Conservation (phyloP, 1,140 invertebrate species). For the Drosophila busckii region DNA sequence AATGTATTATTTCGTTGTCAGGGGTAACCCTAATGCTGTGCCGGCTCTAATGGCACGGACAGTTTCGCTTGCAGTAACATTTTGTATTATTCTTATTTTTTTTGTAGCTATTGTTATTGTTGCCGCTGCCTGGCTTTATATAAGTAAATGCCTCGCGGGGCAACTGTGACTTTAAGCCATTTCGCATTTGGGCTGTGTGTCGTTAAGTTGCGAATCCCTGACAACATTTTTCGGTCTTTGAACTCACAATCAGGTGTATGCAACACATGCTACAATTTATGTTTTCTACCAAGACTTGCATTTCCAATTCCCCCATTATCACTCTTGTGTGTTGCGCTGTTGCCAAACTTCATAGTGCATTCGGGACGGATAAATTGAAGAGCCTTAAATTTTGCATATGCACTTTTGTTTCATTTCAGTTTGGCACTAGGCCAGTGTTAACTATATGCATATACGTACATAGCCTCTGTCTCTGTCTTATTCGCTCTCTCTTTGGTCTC, state of each 20-base stretch:
- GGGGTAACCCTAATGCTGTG: constrained; percentile 39
- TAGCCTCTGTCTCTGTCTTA: too few species aligned
- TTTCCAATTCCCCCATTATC: too few species aligned
- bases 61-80: constrained; percentile 9
- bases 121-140: too few species aligned
- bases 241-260: too few species aligned
- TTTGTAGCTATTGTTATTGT: constrained; percentile 6
- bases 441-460: not conserved
- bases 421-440: too few species aligned
- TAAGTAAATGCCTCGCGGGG: constrained; percentile 24
- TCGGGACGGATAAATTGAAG: constrained; percentile 16
- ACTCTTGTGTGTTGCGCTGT: constrained; percentile 10
- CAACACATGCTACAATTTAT: too few species aligned
- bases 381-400: too few species aligned
- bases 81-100: constrained; percentile 9
- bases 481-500: too few species aligned
- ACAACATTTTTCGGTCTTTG: constrained; percentile 14
- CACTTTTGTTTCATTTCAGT: constrained; percentile 10
- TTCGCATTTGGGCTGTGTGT: constrained; percentile 10
- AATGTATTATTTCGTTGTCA: constrained; percentile 12
- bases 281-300: not conserved
- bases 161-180: not conserved
- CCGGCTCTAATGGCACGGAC: constrained; percentile 10
- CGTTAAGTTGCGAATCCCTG: constrained; percentile 14
- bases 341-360: constrained; percentile 7